phyloP scores from a whole-genome alignment of 1,140 invertebrate species.

The Drosophila takahashii region DNA sequence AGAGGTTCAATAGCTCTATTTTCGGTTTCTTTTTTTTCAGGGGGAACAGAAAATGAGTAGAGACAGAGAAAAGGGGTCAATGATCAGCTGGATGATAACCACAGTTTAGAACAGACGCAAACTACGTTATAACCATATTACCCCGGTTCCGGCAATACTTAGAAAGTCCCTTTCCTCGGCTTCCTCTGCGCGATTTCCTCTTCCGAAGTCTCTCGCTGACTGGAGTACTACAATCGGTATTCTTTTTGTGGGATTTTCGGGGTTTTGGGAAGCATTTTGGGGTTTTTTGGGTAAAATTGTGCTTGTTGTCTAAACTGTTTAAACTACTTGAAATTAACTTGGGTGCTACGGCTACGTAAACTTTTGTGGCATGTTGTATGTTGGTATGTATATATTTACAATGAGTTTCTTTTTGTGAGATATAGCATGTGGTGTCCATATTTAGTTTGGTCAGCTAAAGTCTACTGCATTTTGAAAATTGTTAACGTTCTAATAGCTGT shows the following conservation, averaged over 20 bases:
- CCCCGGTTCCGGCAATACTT: conserved; percentile 70
- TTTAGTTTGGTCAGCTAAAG: conserved; percentile 63
- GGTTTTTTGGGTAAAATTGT: conserved; percentile 21
- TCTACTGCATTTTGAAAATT: conserved; percentile 58
- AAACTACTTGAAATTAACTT: conserved; percentile 50
- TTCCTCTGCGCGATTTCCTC: conserved; percentile 24
- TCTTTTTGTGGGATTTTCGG: conserved; percentile 19
- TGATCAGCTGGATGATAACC: conserved; percentile 55
- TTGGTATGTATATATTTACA: conserved; percentile 73
- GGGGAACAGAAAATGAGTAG: conserved; percentile 31
- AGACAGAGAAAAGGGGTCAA: conserved; percentile 54
- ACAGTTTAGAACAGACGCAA: conserved; percentile 64
- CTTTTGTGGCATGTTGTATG: conserved; percentile 37
- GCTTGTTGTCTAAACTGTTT: conserved; percentile 48
- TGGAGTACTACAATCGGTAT: conserved; percentile 22
- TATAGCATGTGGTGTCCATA: conserved; percentile 38
- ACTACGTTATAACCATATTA: conserved; percentile 68
- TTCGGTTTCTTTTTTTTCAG: conserved; percentile 17
- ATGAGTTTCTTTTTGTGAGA: conserved; percentile 59
- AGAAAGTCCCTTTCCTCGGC: conserved; percentile 30
- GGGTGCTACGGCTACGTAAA: conserved; percentile 57
- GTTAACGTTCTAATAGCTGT: conserved; percentile 73
- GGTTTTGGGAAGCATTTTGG: conserved; percentile 35
- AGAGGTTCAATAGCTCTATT: conserved; percentile 36
- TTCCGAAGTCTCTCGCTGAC: conserved; percentile 24